Evolutionary conservation across 1,140 invertebrate genomes (phyloP), one percentile per base, ranked within the genome.

Genomic region (Diabrotica virgifera): DNA sequence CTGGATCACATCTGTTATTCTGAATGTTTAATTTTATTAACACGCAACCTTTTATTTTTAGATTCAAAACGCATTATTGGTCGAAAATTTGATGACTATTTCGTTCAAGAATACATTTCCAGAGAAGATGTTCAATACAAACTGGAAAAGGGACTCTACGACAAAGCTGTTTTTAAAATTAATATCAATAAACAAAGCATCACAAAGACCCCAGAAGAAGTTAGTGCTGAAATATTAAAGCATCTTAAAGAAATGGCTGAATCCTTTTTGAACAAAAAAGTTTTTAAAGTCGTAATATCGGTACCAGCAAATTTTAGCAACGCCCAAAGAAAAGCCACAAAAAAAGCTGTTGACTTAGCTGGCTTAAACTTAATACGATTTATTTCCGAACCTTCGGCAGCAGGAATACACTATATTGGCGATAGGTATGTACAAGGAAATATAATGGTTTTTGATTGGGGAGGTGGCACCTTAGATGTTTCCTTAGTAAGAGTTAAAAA

Each of bases 401-500:
- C 87, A 35, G 87, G 88, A 36, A 76, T 90, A 63, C 82, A 87
- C 14, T 89, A 87, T 71, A 82, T 82, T 65, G n/a, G 59, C 7
- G 40, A 64, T 14, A 64, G 36, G 8, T 90, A 6, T 50, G 68
- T n/a, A 64, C 68, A 9, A 68, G 87, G 72, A 88, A 90, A 78
- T 76, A 90, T 58, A 88, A 89, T 55, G 89, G 24, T 24, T 24
- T 24, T 24, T 24, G 24, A 24, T 24, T 24, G 24, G 24, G 24
- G 24, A 24, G 24, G 89, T 77, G 90, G 90, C 66, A 91, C 90
- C 64, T 91, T 92, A 76, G 89, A 91, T 80, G 89, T 91, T 0
- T 90, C 89, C 7, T 78, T 92, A 7, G 80, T 92, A 8, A 89
- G 87, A 36, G 90, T 90, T 72, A 88, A 90, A 74, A 87, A 89